Evolutionary conservation across 2,113 vertebrate genomes (phyloP).

Genomic region (Scytalopus superciliaris): DNA sequence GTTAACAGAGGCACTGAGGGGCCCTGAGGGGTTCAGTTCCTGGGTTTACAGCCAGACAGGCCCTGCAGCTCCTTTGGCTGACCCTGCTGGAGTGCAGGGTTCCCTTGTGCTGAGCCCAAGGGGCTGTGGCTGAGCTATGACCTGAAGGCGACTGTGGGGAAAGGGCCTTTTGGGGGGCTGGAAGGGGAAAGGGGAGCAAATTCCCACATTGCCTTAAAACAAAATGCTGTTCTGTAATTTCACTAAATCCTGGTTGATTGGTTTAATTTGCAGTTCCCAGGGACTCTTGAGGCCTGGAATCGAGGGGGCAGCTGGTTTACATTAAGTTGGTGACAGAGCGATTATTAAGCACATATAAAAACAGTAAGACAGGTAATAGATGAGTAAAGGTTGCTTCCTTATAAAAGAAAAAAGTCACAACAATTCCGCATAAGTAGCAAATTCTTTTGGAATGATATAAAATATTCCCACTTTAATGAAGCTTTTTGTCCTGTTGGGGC

Average conservation of each 20-base stretch:
- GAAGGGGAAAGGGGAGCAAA: neutral
- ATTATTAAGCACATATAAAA: constrained; percentile 18
- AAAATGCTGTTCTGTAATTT: neutral
- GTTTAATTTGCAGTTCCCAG: neutral
- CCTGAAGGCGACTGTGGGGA: neutral
- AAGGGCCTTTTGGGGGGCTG: neutral
- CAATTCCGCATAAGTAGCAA: neutral
- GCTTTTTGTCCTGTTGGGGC: neutral
- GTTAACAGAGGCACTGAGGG: fast-evolving
- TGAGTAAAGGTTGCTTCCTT: neutral
- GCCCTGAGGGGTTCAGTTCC: neutral
- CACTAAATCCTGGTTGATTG: neutral
- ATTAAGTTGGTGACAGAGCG: neutral
- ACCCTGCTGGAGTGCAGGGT: fast-evolving
- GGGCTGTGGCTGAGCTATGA: neutral
- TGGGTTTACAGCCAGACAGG: neutral
- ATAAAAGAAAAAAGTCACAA: neutral
- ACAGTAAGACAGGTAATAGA: constrained; percentile 3
- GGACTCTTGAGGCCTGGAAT: neutral
- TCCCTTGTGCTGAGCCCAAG: neutral
- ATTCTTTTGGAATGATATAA: neutral
- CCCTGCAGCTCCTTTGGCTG: neutral
- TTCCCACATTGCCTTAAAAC: neutral
- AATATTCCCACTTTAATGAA: neutral
- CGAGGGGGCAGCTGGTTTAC: neutral